Evolutionary conservation across 2,797 vertebrate genomes (phyloP).

Genomic region (Luscinia megarhynchos): DNA sequence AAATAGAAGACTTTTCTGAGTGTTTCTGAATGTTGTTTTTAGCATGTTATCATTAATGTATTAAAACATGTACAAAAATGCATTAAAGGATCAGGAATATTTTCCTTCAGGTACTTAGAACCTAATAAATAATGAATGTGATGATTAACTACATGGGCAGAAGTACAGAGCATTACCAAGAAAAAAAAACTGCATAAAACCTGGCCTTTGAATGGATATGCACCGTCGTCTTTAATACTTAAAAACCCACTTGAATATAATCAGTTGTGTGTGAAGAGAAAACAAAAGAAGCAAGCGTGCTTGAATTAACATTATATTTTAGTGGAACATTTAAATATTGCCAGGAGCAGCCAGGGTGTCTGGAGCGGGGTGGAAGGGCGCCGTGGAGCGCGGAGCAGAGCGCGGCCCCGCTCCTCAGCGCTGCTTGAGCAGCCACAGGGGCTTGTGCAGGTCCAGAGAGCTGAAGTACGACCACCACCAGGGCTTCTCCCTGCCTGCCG

Average conservation of each 20-base stretch:
- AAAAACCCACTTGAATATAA: conserved; percentile 2
- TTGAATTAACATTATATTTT: conserved; percentile 16
- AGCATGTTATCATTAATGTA: conserved; percentile 1
- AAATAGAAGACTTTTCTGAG: conserved; percentile 2
- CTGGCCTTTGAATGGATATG: background rate
- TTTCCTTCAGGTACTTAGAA: conserved; percentile 54
- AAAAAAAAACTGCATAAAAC: conserved; percentile 5
- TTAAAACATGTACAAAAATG: conserved; percentile 50
- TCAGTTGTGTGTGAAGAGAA: background rate
- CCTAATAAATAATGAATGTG: conserved; percentile 59
- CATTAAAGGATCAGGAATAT: conserved; percentile 58
- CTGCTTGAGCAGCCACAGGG: conserved; percentile 91
- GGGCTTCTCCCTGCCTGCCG: conserved; percentile 82
- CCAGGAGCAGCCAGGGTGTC: background rate
- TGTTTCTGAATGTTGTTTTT: conserved; percentile 33
- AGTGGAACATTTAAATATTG: conserved; percentile 52
- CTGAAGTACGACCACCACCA: conserved; percentile 99
- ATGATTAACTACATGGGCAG: conserved; percentile 27
- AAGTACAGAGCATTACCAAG: background rate
- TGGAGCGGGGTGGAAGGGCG: background rate
- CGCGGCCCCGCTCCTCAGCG: conserved; percentile 18
- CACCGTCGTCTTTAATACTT: conserved; percentile 47
- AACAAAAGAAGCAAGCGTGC: background rate
- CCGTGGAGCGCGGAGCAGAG: background rate
- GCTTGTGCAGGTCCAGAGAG: conserved; percentile 84